Percentiles rank a stretch among this genome's conserved stretches.
Evolutionary conservation across 2,797 vertebrate species (phyloP).

Genomic region (Megalops cyprinoides): DNA sequence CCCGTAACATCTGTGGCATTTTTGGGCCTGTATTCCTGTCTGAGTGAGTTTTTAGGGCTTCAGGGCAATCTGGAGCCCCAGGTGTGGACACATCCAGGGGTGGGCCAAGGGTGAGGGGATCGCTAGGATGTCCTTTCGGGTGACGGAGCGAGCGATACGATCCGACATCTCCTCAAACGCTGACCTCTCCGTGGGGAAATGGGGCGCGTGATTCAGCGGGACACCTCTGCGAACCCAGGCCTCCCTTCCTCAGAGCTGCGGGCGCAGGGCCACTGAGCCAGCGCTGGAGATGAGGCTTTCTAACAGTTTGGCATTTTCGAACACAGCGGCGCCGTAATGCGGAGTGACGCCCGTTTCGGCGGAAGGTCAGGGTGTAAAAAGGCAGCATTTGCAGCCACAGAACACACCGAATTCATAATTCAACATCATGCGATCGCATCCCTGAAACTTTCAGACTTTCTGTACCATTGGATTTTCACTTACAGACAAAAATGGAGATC

Average conservation of each 20-base stretch:
- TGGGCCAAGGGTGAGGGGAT: background rate
- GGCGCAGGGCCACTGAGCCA: background rate
- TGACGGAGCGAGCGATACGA: background rate
- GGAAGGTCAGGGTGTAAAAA: background rate
- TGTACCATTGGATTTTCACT: background rate
- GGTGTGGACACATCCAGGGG: background rate
- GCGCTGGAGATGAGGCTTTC: background rate
- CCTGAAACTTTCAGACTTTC: background rate
- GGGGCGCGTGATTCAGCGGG: background rate
- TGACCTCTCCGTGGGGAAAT: background rate
- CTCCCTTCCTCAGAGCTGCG: background rate
- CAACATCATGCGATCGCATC: background rate
- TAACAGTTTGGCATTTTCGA: constrained; percentile 13
- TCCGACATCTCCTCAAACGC: background rate
- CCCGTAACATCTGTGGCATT: background rate
- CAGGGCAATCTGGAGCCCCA: background rate
- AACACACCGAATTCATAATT: background rate
- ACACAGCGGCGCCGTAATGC: background rate
- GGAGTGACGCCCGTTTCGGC: background rate
- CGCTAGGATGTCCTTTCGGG: background rate
- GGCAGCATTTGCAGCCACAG: too few species aligned
- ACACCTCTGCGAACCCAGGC: background rate
- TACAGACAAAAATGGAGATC: background rate
- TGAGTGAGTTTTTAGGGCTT: background rate
- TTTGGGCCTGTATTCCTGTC: background rate